phyloP scores from a whole-genome alignment of 1,140 invertebrate genomes.

The Tetraneura akinire region DNA sequence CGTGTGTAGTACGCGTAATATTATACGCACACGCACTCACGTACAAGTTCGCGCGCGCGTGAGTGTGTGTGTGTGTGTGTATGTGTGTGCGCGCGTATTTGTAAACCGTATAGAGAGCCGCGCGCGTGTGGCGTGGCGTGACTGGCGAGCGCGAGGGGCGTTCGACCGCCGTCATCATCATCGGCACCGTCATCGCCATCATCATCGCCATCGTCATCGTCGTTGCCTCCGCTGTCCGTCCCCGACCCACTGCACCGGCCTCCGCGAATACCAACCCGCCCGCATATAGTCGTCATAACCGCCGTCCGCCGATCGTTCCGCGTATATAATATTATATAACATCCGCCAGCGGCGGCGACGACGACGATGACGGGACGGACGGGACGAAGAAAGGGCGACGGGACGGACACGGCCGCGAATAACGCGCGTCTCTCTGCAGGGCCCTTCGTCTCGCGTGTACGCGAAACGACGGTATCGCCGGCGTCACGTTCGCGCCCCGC shows the following conservation, averaged over 20 bases:
- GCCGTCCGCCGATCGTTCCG: neutral
- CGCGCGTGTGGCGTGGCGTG: conserved; percentile 32
- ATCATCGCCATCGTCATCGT: neutral
- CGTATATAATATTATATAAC: too few species aligned
- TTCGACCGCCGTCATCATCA: conserved; percentile 29
- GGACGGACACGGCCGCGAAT: neutral
- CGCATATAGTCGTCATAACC: neutral
- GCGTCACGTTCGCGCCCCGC: neutral
- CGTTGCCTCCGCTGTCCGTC: neutral
- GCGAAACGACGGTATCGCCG: neutral
- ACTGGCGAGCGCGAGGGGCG: conserved; percentile 35
- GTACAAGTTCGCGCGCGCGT: too few species aligned
- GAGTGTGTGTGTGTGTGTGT: neutral
- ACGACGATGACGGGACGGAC: conserved; percentile 21
- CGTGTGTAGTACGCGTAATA: conserved; percentile 23
- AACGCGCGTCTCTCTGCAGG: neutral
- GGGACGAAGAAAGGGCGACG: neutral
- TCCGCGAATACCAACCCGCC: too few species aligned
- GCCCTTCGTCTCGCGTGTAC: neutral
- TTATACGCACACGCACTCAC: too few species aligned
- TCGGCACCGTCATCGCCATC: conserved; percentile 1
- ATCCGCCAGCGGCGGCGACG: conserved; percentile 13
- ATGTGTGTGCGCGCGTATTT: neutral
- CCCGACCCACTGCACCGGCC: too few species aligned
- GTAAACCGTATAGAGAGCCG: conserved; percentile 26